These are phyloP conservation scores for Rhaphigaster nebulosa DNA, from an alignment of 2,888 invertebrate species.

Conservation along the genomic window DNA sequence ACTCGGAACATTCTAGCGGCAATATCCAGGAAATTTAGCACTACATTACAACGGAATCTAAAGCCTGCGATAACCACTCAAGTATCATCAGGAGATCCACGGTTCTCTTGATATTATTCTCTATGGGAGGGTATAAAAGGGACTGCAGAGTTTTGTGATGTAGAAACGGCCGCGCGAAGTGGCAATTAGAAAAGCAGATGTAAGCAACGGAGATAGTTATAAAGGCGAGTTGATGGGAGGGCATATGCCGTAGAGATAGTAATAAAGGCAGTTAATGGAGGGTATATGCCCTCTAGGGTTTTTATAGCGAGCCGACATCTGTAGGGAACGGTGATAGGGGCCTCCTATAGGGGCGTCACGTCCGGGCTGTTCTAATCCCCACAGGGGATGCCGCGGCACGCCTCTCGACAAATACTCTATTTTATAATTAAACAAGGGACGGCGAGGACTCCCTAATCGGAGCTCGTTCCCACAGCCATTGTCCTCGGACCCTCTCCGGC, in stretches of 20 bases:
- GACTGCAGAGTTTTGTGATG: conserved; percentile 20
- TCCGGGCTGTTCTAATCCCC: conserved; percentile 41
- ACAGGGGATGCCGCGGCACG: neutral
- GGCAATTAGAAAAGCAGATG: conserved; percentile 50
- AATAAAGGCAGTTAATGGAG: conserved; percentile 41
- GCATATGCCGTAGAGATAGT: conserved; percentile 35
- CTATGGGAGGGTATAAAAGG: neutral
- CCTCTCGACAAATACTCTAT: conserved; percentile 54
- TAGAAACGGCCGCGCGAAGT: conserved; percentile 16
- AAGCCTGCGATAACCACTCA: neutral
- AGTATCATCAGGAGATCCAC: neutral
- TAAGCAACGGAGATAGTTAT: conserved; percentile 25
- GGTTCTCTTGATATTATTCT: neutral
- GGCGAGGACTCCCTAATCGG: neutral
- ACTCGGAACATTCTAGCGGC: neutral
- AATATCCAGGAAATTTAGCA: neutral
- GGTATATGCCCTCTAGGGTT: conserved; percentile 46
- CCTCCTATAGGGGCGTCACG: conserved; percentile 43
- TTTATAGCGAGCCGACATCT: conserved; percentile 50
- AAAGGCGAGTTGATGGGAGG: conserved; percentile 36
- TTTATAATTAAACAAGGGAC: conserved; percentile 55
- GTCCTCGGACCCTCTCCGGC: neutral
- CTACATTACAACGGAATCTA: neutral
- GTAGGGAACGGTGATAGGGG: conserved; percentile 33
- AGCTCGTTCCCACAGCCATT: conserved; percentile 27